These are phyloP conservation scores for Eleutherodactylus coqui DNA, from an alignment of 2,797 vertebrate species.

Conservation along the genomic window DNA sequence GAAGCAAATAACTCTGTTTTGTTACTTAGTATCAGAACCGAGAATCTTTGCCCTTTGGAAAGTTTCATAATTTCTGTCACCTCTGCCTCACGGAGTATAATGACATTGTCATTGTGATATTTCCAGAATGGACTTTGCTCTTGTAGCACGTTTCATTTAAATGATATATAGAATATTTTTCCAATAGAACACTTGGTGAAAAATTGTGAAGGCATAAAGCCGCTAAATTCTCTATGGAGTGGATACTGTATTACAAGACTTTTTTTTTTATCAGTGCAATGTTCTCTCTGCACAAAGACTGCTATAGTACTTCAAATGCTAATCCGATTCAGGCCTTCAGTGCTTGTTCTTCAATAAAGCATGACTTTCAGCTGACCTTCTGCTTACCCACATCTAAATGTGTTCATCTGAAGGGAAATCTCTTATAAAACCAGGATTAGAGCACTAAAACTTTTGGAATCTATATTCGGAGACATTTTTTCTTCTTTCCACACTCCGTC, in stretches of 20 bases:
- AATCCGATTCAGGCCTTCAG: constrained; percentile 55
- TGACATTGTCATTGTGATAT: constrained; percentile 17
- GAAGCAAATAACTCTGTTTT: constrained; percentile 9
- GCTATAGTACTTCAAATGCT: constrained; percentile 58
- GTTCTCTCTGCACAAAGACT: constrained; percentile 52
- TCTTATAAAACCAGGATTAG: constrained; percentile 57
- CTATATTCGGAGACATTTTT: constrained; percentile 24
- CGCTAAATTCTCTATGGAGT: constrained; percentile 32
- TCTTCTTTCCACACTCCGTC: constrained; percentile 10
- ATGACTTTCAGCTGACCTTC: constrained; percentile 63
- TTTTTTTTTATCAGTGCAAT: constrained; percentile 53
- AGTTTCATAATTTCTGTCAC: constrained; percentile 35
- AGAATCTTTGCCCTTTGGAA: constrained; percentile 33
- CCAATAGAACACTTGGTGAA: neutral
- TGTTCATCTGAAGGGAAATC: constrained; percentile 55
- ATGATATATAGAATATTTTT: constrained; percentile 35
- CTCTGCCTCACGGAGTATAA: neutral
- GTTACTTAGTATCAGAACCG: neutral
- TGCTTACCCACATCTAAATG: constrained; percentile 60
- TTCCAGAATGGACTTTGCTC: neutral
- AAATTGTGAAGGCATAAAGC: constrained; percentile 16
- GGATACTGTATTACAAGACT: constrained; percentile 32
- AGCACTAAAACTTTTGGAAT: constrained; percentile 28
- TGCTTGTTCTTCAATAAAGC: constrained; percentile 56
- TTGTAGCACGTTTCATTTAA: constrained; percentile 2